Conservation (phyloP, 2,797 vertebrate species). For the Sebastes baramenuke region DNA sequence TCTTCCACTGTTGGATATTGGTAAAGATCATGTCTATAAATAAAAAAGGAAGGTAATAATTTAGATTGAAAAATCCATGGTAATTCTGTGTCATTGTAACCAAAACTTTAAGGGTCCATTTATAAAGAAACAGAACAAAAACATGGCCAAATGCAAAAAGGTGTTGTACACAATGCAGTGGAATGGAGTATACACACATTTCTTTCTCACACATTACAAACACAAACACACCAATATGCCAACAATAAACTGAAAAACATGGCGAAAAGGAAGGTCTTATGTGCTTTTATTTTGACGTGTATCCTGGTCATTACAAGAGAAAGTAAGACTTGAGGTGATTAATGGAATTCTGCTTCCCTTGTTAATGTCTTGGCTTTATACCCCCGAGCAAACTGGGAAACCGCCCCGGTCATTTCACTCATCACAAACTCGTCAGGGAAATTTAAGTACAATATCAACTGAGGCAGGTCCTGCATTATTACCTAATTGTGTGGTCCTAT, state of each 20-base stretch:
- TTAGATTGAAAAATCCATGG: conserved; percentile 76
- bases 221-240: conserved; percentile 75
- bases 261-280: conserved; percentile 34
- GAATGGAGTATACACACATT: conserved; percentile 59
- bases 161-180: conserved; percentile 66
- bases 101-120: conserved; percentile 70
- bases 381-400: not conserved
- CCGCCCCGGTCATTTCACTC: not conserved
- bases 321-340: not conserved
- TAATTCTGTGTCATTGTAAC: conserved; percentile 83
- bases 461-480: not conserved
- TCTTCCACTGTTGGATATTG: conserved; percentile 74
- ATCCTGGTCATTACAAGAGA: not conserved
- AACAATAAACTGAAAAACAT: conserved; percentile 80
- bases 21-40: conserved; percentile 78
- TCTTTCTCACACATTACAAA: conserved; percentile 64
- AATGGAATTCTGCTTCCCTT: not conserved
- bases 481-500: not conserved
- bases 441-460: not conserved
- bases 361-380: not conserved
- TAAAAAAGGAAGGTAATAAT: conserved; percentile 68
- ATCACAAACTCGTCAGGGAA: not conserved
- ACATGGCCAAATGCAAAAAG: conserved; percentile 60
- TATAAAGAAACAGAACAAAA: conserved; percentile 46
- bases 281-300: conserved; percentile 41